Base-by-base conservation (phyloP, 2,113 vertebrate genomes). In the Corvus cornix region DNA sequence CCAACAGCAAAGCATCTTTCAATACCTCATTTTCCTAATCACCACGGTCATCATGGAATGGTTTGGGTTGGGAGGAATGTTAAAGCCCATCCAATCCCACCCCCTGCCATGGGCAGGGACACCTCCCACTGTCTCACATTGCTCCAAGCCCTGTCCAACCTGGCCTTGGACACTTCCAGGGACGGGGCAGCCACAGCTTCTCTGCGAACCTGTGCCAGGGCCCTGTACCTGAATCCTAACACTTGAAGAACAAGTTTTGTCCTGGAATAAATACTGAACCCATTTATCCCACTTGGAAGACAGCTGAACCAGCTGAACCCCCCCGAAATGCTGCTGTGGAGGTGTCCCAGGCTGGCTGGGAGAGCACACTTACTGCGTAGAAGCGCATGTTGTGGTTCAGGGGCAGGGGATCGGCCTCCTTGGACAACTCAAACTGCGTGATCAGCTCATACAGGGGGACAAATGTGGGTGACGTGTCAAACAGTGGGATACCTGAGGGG, bases 401-500 rank as follows among this genome's bases (percentile, higher is more conserved):
- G 87, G 98, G 80, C 90, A 97, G 28, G 58, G 96, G 93, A 37
- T 97, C 90, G 6, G 98, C 98, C 82, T 99, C 98, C 95, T 99
- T 99, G 93, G 98, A 98, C 6, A 99, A 82, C 31, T 99, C 99
- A 97, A 99, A 99, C 66, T 99, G 99, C 5, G 99, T 98, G 77
- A 99, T 99, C 94, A 99, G 93, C 97, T 99, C 99, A 68, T 99
- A 99, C 9, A 99, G 97, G 27, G 98, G 98, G 4, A 98, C 98
- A 78, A 99, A 98, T 2, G 95, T 96, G 17, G 99, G 98, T 0
- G 98, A 62, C 2, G 97, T 98, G 92, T 99, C 99, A 44, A 99
- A 99, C 95, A 99, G 95, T 1, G 99, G 98, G 90, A 99, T 99
- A 20, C 99, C 99, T 99, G 94, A 19, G 86, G 78, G 76, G 33